These are phyloP conservation scores for Perdita meconis DNA, from an alignment of 2,888 invertebrate genomes.

Conservation along the genomic window DNA sequence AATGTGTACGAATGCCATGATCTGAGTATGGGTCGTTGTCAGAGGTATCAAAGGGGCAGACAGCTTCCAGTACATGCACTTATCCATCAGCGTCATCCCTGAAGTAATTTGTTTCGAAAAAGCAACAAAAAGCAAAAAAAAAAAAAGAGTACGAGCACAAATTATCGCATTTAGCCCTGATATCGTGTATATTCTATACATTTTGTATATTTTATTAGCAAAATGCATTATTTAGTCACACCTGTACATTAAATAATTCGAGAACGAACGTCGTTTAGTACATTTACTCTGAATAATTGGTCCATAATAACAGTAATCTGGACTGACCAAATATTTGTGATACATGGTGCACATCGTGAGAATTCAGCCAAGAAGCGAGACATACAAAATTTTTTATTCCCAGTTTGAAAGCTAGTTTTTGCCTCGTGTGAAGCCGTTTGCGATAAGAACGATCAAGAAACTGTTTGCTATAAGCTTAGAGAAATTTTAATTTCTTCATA, in stretches of 20 bases:
- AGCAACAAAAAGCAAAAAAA: slow-evolving; percentile 32
- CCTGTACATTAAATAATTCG: slow-evolving; percentile 63
- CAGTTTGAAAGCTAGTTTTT: slow-evolving; percentile 63
- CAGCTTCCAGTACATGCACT: slow-evolving; percentile 83
- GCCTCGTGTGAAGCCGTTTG: slow-evolving; percentile 40
- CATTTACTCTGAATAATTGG: slow-evolving; percentile 64
- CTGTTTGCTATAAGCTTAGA: slow-evolving; percentile 38
- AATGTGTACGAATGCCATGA: slow-evolving; percentile 83
- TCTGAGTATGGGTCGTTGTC: slow-evolving; percentile 80
- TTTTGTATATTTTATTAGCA: slow-evolving; percentile 76
- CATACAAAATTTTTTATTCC: slow-evolving; percentile 56
- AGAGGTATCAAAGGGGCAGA: slow-evolving; percentile 84
- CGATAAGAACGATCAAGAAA: slow-evolving; percentile 42
- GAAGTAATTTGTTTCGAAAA: slow-evolving; percentile 63
- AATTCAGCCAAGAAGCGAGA: slow-evolving; percentile 58
- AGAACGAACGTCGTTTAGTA: slow-evolving; percentile 56
- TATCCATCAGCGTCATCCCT: slow-evolving; percentile 81
- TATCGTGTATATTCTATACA: slow-evolving; percentile 74
- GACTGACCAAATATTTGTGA: slow-evolving; percentile 70
- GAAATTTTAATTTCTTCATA: slow-evolving; percentile 43
- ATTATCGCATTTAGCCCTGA: slow-evolving; percentile 70
- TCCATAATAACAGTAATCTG: slow-evolving; percentile 59
- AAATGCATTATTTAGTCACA: slow-evolving; percentile 67
- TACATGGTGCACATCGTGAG: slow-evolving; percentile 65
- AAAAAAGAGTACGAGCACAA: slow-evolving; percentile 57